Evolutionary conservation across 2,797 vertebrate species (phyloP), one percentile per base, ranked within the genome.

Genomic region (Hybognathus amarus): DNA sequence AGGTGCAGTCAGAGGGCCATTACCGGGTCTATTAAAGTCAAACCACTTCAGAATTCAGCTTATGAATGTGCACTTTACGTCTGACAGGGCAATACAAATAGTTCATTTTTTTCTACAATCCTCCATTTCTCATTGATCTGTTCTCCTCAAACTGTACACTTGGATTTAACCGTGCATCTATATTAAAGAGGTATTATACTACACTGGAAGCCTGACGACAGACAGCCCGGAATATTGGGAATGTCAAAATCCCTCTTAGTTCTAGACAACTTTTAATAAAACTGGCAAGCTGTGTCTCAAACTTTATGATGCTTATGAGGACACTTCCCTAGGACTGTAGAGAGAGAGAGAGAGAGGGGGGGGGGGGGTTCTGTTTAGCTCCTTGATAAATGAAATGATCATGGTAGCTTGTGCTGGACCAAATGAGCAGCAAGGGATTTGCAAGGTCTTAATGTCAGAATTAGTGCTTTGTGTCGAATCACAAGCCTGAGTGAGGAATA

Each of bases 51-150:
- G 69, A 82, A 82, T 82, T 66, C 59, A 74, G 30, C 70, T 82
- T 67, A 74, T 82, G 61, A 82, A 82, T 82, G 80, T 75, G 59
- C 70, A 54, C 80, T 75, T 82, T 67, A 66, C n/a, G 13, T 38
- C 40, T 74, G 79, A 73, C 79, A 82, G 63, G 47, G 63, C 63
- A 52, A 54, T 68, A 36, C 59, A 74, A 45, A 64, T 33, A 17
- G 18, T 61, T 77, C 36, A 68, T 76, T 76, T 76, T n/a, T 42
- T 50, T 50, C n/a, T 56, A 15, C 13, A 30, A 47, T 45, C 63
- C 50, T 82, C 33, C 59, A 22, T 73, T 56, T 76, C 52, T 24
- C 79, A 50, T 74, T 74, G 56, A 81, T 63, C 22, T 38, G 40
- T 73, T 74, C 79, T 42, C n/a, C 36, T 80, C 61, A 52, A 75